Evolutionary conservation across 2,797 vertebrate genomes (phyloP), one percentile per base, ranked within the genome.

Genomic region (Emys orbicularis): DNA sequence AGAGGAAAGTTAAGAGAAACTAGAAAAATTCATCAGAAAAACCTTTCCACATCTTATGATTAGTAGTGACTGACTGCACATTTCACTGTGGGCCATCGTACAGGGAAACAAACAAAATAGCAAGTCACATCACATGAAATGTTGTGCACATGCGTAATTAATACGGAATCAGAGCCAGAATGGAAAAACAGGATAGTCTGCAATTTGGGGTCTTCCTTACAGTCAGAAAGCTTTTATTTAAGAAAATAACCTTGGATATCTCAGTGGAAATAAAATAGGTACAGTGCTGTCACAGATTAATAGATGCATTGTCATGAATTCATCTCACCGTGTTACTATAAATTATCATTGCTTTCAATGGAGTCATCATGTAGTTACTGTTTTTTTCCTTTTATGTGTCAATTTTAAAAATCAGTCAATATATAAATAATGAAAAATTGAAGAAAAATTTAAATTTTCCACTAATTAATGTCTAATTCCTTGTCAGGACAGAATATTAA

Each of bases 341-440:
- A 91, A 89, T 82, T 2, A 19, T 2, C 29, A 0, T 54, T 88
- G 86, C 13, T 88, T 86, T 2, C 41, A 53, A 52, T 49, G 50
- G 19, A 56, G 54, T 61, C 1, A 0, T 2, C 76, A 21, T 6
- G 4, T 21, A 68, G 1, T 12, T 61, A 2, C 10, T 72, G n/a
- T 21, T 37, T 52, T 89, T 89, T 47, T 16, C 41, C 2, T 89
- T 86, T 21, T 41, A 34, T 6, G 0, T 49, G 37, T 1, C 31
- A 2, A 3, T 72, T 47, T 5, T 74, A 44, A 86, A 91, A 85
- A 41, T 87, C 44, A 85, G 37, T 10, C 52, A 72, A 41, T 21
- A 10, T 88, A 56, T 2, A 68, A 88, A 79, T 54, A 6, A 87
- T 47, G 2, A 92, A 3, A 56, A 91, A 41, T 41, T 37, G 9